Base-by-base conservation (phyloP, 2,113 vertebrate genomes). In the Thalassarche chlororhynchos region DNA sequence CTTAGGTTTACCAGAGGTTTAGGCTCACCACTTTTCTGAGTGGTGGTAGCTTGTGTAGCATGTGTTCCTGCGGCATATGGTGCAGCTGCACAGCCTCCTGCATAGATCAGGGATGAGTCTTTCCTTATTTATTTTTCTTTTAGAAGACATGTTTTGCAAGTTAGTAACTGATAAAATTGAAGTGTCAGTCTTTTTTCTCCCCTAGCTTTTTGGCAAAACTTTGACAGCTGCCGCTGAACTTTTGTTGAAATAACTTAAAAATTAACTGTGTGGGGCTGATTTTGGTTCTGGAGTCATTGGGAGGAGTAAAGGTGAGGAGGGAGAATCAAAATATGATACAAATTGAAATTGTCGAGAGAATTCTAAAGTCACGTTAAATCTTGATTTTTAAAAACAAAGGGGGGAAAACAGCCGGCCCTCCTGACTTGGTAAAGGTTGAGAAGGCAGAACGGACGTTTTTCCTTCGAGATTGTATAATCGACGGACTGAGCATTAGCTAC, bases 401-500 rank as follows among this genome's bases (percentile, higher is more conserved):
- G 55, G 31, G 26, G 32, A 19, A 46, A 28, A 1, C 3, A 26
- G 40, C 17, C 12, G 44, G 47, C 69, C 46, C 64, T 96, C 81
- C 57, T 14, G 47, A 29, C 57, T 29, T 9, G 40, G 74, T 38
- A n/a, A 69, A 54, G 93, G 93, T 15, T 21, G 84, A 79, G 90
- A 72, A 79, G 76, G 93, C 82, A 46, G 82, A 72, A 64, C 18
- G 84, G 96, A 96, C 90, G 83, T 87, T 96, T 98, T 97, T 97
- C 91, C 64, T 95, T 88, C 62, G 89, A 60, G 84, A 90, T 14
- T 96, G 97, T 98, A 96, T 94, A 95, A 95, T 54, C 75, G 94
- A 95, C 84, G 97, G 98, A 97, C 97, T 79, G 85, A 91, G 92
- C 98, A 96, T 95, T 88, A 98, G 98, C 98, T 98, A 98, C 98